phyloP scores from a whole-genome alignment of 2,888 invertebrate species.

The Campoplex nolae region DNA sequence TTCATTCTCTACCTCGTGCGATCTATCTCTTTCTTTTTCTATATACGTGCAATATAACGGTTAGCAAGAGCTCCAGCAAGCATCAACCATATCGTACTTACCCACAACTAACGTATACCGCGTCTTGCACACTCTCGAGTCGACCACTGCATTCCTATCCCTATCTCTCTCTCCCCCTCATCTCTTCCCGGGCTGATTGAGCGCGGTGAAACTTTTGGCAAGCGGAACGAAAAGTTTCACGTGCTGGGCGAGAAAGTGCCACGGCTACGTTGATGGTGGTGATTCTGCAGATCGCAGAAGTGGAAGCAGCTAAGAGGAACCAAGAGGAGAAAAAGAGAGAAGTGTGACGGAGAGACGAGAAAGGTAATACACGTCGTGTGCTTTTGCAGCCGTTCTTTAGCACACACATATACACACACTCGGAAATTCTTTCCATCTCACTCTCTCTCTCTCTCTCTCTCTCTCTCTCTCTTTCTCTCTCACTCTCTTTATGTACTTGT shows the following conservation, averaged over 20 bases:
- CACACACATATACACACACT: conserved; percentile 7
- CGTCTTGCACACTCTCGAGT: conserved; percentile 69
- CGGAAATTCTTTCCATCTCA: neutral
- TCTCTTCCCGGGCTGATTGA: conserved; percentile 69
- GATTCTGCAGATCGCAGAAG: conserved; percentile 56
- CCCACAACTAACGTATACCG: conserved; percentile 54
- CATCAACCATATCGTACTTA: conserved; percentile 52
- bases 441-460: neutral
- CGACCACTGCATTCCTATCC: conserved; percentile 74
- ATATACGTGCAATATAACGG: conserved; percentile 55
- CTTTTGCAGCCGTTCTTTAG: conserved; percentile 33
- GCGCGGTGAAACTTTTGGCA: conserved; percentile 71
- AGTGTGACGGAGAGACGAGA: conserved; percentile 37
- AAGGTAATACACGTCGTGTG: conserved; percentile 52
- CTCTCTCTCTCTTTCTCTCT: neutral
- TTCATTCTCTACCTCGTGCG: neutral
- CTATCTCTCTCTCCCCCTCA: conserved; percentile 66
- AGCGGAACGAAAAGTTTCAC: conserved; percentile 71
- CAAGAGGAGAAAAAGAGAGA: conserved; percentile 32
- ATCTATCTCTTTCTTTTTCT: conserved; percentile 23
- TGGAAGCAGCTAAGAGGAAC: conserved; percentile 54
- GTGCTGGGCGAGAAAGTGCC: conserved; percentile 63
- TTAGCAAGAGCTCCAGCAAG: conserved; percentile 42
- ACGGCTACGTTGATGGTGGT: conserved; percentile 55
- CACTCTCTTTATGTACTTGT: conserved; percentile 5